Evolutionary conservation across 2,797 vertebrate genomes (phyloP), one percentile per base, ranked within the genome.

Genomic region (Thalassophryne amazonica): DNA sequence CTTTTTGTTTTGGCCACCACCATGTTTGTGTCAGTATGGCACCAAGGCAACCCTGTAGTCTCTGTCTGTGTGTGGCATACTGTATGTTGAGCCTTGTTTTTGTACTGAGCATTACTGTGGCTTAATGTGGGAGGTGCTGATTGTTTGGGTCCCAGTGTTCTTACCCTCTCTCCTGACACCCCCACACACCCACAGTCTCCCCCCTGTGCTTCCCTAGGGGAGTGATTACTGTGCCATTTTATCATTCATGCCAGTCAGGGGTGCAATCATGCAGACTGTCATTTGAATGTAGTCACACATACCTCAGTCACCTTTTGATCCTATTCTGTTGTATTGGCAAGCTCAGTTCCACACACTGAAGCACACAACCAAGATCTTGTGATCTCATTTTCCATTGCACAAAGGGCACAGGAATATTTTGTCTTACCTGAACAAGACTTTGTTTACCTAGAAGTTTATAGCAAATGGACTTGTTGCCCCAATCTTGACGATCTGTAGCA

Each of bases 211-310:
- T 42, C 69, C 56, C 63, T 36, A 18, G 37, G 47, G 69, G 72
- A 64, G 55, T 41, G 50, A 72, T 83, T 76, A 78, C 74, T 71
- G 41, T 69, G 48, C 60, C 56, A 74, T n/a, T 70, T 88, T 84
- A 80, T 70, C 63, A 74, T 74, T 63, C 65, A 55, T 80, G 83
- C 70, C 74, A 71, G 65, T 85, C 81, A 78, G 60, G 21, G 47
- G 22, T 40, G 62, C 73, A 70, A 60, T 79, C 77, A 78, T 78
- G 77, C 81, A 74, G 19, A 81, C 54, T 14, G 56, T 46, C 58
- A 46, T 68, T 69, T 59, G 30, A 33, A 62, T 30, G 45, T 57
- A 54, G 36, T 43, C 46, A 37, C 46, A 35, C 66, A 49, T 70
- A 53, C 60, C 58, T 69, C 60, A 12, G 50, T 60, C 59, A 42